Evolutionary conservation across 1,140 invertebrate species (phyloP).

Genomic region (Musca domestica): DNA sequence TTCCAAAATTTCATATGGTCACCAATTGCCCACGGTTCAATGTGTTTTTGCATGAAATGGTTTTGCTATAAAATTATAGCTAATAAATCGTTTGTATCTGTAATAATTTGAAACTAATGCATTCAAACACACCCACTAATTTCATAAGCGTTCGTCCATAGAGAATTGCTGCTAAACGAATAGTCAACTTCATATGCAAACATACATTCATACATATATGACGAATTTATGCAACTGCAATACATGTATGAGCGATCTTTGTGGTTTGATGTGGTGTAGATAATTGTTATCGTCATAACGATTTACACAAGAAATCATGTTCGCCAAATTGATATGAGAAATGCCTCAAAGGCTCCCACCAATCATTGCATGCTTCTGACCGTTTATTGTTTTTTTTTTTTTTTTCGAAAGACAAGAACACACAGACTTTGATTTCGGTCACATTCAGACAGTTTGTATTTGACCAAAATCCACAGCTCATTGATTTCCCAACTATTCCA

Average conservation of each 20-base stretch:
- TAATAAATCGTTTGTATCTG: background rate
- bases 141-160: background rate
- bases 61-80: constrained; percentile 1
- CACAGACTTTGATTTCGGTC: no score
- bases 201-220: background rate
- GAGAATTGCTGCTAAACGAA: no score
- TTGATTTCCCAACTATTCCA: no score
- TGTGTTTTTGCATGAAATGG: background rate
- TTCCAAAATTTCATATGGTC: no score
- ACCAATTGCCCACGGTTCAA: no score
- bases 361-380: no score
- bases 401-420: no score
- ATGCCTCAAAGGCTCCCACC: constrained; percentile 1
- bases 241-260: no score
- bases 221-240: background rate
- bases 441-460: no score
- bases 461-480: no score
- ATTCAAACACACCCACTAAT: constrained; percentile 11
- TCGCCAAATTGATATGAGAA: constrained; percentile 5
- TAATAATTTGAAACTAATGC: background rate
- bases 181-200: no score
- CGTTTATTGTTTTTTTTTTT: no score
- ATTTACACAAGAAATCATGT: constrained; percentile 10
- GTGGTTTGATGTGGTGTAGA: background rate
- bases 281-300: background rate